Conservation (phyloP, 2,888 invertebrate genomes). For the Brachypalpus laphriformis region DNA sequence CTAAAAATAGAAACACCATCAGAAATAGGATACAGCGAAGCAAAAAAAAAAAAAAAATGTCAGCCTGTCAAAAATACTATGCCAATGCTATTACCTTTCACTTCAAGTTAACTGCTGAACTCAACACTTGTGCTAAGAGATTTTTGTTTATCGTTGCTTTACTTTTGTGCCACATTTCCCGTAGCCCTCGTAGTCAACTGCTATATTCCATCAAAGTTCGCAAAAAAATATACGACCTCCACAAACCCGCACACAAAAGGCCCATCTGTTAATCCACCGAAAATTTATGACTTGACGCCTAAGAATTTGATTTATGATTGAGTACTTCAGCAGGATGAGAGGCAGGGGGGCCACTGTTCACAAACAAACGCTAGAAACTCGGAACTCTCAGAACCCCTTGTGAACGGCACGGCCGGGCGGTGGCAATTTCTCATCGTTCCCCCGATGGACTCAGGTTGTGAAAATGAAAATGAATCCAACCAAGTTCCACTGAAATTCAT, state of each 20-base stretch:
- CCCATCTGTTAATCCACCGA: slow-evolving; percentile 41
- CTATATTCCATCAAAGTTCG: neutral
- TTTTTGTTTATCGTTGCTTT: slow-evolving; percentile 15
- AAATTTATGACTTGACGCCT: slow-evolving; percentile 52
- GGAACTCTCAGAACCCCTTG: neutral
- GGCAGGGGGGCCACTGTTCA: neutral
- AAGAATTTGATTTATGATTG: slow-evolving; percentile 50
- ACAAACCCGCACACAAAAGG: slow-evolving; percentile 20
- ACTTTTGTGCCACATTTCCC: neutral
- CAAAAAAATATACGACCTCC: neutral
- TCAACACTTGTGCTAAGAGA: slow-evolving; percentile 12
- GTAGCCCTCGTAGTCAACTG: neutral
- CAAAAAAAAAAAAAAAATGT: slow-evolving; percentile 10
- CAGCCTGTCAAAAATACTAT: slow-evolving; percentile 16
- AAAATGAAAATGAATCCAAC: slow-evolving; percentile 16
- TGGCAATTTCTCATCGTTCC: slow-evolving; percentile 21
- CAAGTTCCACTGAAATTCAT: slow-evolving; percentile 25
- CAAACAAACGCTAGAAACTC: neutral
- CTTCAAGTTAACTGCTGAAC: slow-evolving; percentile 18
- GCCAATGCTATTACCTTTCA: slow-evolving; percentile 14
- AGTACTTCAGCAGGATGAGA: neutral
- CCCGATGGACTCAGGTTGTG: neutral
- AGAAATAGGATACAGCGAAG: neutral
- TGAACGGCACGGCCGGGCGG: neutral
- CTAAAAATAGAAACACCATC: slow-evolving; percentile 24